Evolutionary conservation across 2,888 invertebrate species (phyloP).

Genomic region (Acanthosoma haemorrhoidale): DNA sequence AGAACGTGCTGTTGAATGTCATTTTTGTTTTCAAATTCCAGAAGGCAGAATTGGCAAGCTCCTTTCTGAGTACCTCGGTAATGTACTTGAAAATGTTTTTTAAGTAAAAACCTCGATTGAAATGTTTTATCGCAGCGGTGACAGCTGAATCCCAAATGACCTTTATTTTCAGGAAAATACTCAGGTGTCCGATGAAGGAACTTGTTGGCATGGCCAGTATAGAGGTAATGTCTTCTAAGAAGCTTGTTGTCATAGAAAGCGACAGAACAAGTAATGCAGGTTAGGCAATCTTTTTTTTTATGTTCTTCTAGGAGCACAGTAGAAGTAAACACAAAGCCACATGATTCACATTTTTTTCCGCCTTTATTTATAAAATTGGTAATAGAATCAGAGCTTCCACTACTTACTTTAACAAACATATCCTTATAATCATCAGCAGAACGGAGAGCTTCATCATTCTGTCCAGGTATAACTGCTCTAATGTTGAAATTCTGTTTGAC

Average conservation of each 20-base stretch:
- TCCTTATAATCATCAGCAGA: slow-evolving; percentile 35
- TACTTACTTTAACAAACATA: slow-evolving; percentile 26
- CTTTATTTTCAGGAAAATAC: neutral
- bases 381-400: slow-evolving; percentile 21
- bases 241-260: slow-evolving; percentile 34
- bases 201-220: slow-evolving; percentile 34
- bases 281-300: slow-evolving; percentile 32
- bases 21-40: slow-evolving; percentile 36
- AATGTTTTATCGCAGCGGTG: slow-evolving; percentile 35
- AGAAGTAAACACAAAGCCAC: slow-evolving; percentile 34
- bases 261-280: slow-evolving; percentile 34
- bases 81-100: slow-evolving; percentile 35
- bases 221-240: slow-evolving; percentile 36
- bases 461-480: slow-evolving; percentile 33
- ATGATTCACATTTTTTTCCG: slow-evolving; percentile 35
- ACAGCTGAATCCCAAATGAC: slow-evolving; percentile 26
- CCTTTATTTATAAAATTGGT: slow-evolving; percentile 32
- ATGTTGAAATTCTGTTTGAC: slow-evolving; percentile 38
- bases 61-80: slow-evolving; percentile 35
- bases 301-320: slow-evolving; percentile 33
- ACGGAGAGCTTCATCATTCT: slow-evolving; percentile 34
- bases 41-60: slow-evolving; percentile 34
- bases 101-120: slow-evolving; percentile 29
- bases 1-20: slow-evolving; percentile 35
- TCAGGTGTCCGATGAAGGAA: neutral